Evolutionary conservation across 2,797 vertebrate species (phyloP), one percentile per base, ranked within the genome.

Genomic region (Oreochromis mossambicus): DNA sequence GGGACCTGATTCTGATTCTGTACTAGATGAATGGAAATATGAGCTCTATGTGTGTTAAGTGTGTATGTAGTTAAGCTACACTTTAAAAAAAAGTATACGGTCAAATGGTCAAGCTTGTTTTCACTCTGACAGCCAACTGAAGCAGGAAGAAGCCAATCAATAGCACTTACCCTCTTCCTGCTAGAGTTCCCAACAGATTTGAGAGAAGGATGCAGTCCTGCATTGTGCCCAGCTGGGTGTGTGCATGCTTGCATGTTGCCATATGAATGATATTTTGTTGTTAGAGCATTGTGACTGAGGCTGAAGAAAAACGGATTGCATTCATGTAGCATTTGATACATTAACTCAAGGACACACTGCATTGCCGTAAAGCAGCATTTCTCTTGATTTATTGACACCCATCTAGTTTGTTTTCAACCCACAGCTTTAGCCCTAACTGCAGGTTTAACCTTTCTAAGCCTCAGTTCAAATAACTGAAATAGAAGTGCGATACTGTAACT

Each of bases 141-240:
- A 91, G 89, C 92, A 95, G 95, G 93, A 96, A 95, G 94, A 92
- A 88, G 88, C 86, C 90, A 93, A 96, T 96, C 94, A 89, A 96
- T 96, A 91, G 86, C 94, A 94, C 94, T 96, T 95, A 94, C 88
- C 91, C 92, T 94, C 93, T 95, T 95, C 94, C 94, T 95, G 90
- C 94, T 93, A 41, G 82, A 83, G 88, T 89, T 94, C 89, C 93
- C 92, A 82, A 85, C 85, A 91, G 91, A 90, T 82, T 58, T 81
- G 78, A 66, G 73, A 92, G 87, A 84, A 87, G 79, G 70, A 89
- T n/a, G 8, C 76, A 86, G 79, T 77, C 24, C 79, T 48, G 78
- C 70, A 89, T 84, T 26, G 17, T 88, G 70, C 80, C 80, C 26
- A 88, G 75, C 80, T 77, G 24, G 50, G 34, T 77, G 50, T 88